phyloP scores from a whole-genome alignment of 2,113 vertebrate species.

The Excalfactoria chinensis region DNA sequence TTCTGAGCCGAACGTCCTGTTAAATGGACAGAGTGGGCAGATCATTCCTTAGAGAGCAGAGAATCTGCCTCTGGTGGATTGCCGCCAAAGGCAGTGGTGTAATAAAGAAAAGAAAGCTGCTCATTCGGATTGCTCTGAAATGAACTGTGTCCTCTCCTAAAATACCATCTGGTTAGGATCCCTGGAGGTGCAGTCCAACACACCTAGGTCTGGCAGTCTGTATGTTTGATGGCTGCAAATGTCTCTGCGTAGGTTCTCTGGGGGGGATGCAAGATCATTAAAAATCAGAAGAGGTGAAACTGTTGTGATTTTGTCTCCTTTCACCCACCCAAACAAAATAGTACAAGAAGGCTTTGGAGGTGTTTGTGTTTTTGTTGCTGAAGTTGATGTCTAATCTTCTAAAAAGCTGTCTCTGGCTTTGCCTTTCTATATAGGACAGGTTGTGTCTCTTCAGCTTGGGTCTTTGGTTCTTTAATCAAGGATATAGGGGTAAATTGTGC shows the following conservation, averaged over 20 bases:
- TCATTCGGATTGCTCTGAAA: constrained; percentile 81
- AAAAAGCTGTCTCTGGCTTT: neutral
- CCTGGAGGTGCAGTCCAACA: constrained; percentile 73
- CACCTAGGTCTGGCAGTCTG: constrained; percentile 79
- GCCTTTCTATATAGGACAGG: neutral
- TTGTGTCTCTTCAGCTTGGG: neutral
- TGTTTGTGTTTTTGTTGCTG: neutral
- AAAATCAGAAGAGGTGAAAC: constrained; percentile 58
- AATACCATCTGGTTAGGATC: constrained; percentile 81
- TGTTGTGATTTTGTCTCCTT: constrained; percentile 55
- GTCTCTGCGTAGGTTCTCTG: constrained; percentile 56
- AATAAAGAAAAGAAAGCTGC: constrained; percentile 83
- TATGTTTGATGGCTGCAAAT: constrained; percentile 71
- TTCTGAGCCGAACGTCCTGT: constrained; percentile 81
- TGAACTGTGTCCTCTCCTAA: constrained; percentile 85
- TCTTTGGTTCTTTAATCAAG: constrained; percentile 38
- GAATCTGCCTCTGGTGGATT: constrained; percentile 82
- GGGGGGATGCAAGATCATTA: constrained; percentile 71
- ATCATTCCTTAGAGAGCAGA: constrained; percentile 80
- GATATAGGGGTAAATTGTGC: constrained; percentile 32
- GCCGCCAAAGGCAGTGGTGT: constrained; percentile 78
- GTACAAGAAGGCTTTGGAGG: neutral
- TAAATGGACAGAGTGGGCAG: constrained; percentile 85
- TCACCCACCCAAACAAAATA: constrained; percentile 57
- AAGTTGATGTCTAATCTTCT: constrained; percentile 50